Evolutionary conservation across 2,797 vertebrate species (phyloP), one percentile per base, ranked within the genome.

Genomic region (Halcyon smyrnensis): DNA sequence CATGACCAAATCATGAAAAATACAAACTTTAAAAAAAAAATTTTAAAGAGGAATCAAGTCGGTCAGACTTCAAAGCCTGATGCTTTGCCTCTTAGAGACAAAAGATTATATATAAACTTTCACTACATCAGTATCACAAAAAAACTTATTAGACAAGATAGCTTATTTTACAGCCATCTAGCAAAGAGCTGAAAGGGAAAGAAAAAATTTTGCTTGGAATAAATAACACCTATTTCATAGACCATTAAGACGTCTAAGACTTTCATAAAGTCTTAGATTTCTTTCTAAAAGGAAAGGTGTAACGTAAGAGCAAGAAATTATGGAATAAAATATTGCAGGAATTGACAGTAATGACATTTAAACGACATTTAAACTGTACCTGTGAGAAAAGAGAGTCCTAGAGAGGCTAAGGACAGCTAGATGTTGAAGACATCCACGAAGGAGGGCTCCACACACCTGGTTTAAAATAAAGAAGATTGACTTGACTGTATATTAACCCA

Each of bases 381-480:
- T 99, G 98, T 99, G 99, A 90, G 99, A 98, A 97, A 99, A 99
- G 88, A 99, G 85, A 10, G 99, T 99, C 96, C 99, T 99, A 77
- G 99, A 99, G 85, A 99, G 96, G 53, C 99, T 99, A 77, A 99
- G 99, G 81, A 99, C 98, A 41, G 99, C 97, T 74, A 99, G 98
- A 94, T 99, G 98, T 51, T 99, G 98, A 87, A 98, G 97, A 43
- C 99, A 99, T 32, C 99, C 99, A 84, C 99, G 98, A 90, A 99
- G 98, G 27, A 99, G 98, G 56, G 99, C 99, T 18, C 98, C 98
- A 96, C 99, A 99, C 86, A 99, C 98, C 99, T 99, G 97, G 39
- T 93, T 96, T 63, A 95, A 73, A 96, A 91, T 34, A 27, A 91
- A 21, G 9, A 67, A 5, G 34, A 67, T 3, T 45, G 5, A 54